Base-by-base conservation (phyloP, 92 coral and sea anemone species). In the Desmophyllum pertusum region DNA sequence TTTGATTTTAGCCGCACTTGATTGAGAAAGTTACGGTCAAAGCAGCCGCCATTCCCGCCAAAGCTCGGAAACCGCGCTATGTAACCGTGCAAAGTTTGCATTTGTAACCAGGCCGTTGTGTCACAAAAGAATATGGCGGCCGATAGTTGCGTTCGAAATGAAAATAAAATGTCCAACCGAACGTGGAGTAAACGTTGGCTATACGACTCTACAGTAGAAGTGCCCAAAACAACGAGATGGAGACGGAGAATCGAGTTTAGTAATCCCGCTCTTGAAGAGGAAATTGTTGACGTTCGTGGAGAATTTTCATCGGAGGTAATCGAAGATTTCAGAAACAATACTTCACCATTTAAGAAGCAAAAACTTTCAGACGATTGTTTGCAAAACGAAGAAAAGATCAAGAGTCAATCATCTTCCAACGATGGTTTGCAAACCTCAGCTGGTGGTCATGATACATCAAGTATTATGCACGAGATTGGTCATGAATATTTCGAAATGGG, bases 181-280 rank as follows among this genome's bases (percentile, higher is more conserved):
- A 59, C n/a, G 72, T 77, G 82, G 82, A 77, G 17, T 61, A 77
- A 31, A 77, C 59, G 71, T 59, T 77, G 82, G 82, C 67, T 77
- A 48, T 61, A 77, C 71, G 71, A 77, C 14, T 62, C 71, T 62
- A 18, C 30, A 77, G 70, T 77, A 61, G 38, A 61, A 59, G 82
- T 77, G 71, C 71, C 82, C 0, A 77, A 62, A 77, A 77, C 82
- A n/a, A 77, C 71, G 40, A 77, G 71, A 17, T 77, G 82, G 82
- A 42, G 71, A 77, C 82, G 59, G 37, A 77, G 61, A 62, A 45
- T 77, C 46, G 82, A 63, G 52, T 40, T 33, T 57, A 42, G 81
- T 18, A 36, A 41, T 39, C 50, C 38, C 3, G 43, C 57, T 17
- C 13, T 23, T 35, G 81, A 77, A 37, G 50, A 77, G 6, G 81